Base-by-base conservation (phyloP, 2,797 vertebrate species). In the Cercopithecus mitis region DNA sequence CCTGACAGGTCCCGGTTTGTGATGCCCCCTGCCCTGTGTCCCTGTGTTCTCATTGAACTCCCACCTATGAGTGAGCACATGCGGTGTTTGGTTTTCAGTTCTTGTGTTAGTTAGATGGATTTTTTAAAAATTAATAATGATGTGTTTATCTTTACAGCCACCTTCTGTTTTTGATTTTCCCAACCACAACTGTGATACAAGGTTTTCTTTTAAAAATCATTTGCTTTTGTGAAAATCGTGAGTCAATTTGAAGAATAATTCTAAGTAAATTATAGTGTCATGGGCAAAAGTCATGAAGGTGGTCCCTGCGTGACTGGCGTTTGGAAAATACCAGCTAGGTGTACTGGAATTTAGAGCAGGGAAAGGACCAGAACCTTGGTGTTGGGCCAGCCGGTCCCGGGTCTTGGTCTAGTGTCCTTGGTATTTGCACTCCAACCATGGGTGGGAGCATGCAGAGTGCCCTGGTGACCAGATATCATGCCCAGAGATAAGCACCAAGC, bases 291-390 rank as follows among this genome's bases (percentile, higher is more conserved):
- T 41, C 17, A 1, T 0, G 45, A 70, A 81, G 72, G 17, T 9
- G 1, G 50, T 1, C 17, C 73, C 13, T 17, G 0, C 0, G 0
- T 2, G 24, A 12, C 9, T 55, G 4, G 0, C 3, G 0, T 67
- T 24, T 19, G 79, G 58, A 39, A 70, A 55, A 22, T 0, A n/a
- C 43, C 41, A 27, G 64, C 25, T 3, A 7, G 33, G 30, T 0
- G 25, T 25, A 1, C n/a, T 17, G 64, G 47, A 43, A 2, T 39
- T 13, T 19, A 5, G 17, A 24, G 15, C 7, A 9, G 22, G 84
- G 10, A n/a, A 12, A 45, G 15, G 9, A 3, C 14, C 41, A 1
- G 58, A 75, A 10, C 11, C 12, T 8, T 6, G 3, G 27, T 12
- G 39, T 27, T 20, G 7, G 4, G 70, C 67, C 33, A 7, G 8